Conservation (phyloP, 2,113 vertebrate species). For the Hymenochirus boettgeri region DNA sequence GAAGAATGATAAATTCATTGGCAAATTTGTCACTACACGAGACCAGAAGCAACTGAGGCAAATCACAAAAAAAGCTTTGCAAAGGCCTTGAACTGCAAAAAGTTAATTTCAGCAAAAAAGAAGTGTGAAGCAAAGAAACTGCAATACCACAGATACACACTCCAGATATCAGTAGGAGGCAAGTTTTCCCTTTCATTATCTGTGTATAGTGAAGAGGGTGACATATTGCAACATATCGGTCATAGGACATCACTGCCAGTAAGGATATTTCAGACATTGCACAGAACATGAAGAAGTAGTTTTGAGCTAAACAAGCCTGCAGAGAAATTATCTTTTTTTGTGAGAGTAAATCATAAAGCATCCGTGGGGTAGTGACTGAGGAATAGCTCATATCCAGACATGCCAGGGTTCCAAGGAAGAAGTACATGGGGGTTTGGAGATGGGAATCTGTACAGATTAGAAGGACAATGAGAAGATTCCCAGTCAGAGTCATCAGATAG, state of each 20-base stretch:
- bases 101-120: neutral
- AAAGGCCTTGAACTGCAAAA: no score
- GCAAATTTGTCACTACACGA: neutral
- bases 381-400: neutral
- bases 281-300: constrained; percentile 4
- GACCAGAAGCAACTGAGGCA: no score
- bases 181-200: neutral
- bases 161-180: neutral
- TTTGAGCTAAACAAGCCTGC: neutral
- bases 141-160: neutral
- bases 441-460: neutral
- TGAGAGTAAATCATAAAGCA: neutral
- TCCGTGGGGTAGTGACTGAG: neutral
- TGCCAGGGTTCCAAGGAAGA: constrained; percentile 8
- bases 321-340: neutral
- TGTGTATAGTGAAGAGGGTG: neutral
- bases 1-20: neutral
- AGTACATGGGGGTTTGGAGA: constrained; percentile 4
- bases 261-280: constrained; percentile 37
- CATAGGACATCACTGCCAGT: constrained; percentile 45
- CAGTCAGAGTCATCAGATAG: neutral
- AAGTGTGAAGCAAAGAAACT: neutral
- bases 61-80: no score
- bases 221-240: constrained; percentile 2
- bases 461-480: neutral